Base-by-base conservation (phyloP, 2,113 vertebrate genomes). In the Ptilonorhynchus violaceus region DNA sequence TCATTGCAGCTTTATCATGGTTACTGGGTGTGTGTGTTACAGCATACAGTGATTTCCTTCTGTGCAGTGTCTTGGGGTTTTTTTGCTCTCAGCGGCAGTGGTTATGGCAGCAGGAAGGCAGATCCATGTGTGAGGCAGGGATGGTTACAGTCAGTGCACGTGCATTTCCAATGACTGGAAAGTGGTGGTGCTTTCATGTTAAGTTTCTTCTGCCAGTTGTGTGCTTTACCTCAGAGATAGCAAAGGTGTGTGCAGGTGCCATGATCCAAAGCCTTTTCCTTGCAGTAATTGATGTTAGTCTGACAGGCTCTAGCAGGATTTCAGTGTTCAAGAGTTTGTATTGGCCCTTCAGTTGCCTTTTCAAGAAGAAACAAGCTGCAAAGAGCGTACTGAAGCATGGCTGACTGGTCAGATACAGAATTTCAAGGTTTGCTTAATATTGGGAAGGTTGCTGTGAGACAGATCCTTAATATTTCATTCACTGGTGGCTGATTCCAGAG, bases 1-100 rank as follows among this genome's bases (percentile, higher is more conserved):
- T 79, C 21, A 17, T 50, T 70, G 23, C 11, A 59, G 55, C 33
- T 85, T 72, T 52, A 4, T n/a, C 4, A 13, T 76, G 85, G 27
- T 63, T 63, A 1, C 21, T 85, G 8, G 15, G 20, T 17, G 30
- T 35, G 47, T 67, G 46, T 76, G 47, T 31, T 89, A 5, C 24
- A 70, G 33, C 0, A 70, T 55, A 52, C 16, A 69, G 27, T 0
- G 0, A 42, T 84, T 95, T 81, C 46, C 35, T 76, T 22, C 25
- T 41, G 15, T 64, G 42, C 46, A 18, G 7, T 1, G 3, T 49
- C 16, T 9, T 0, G 0, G 20, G 15, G 0, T 4, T 31, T 30
- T 35, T 59, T 63, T 37, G n/a, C 49, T 52, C 56, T 35, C 27
- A 1, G 31, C 42, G 59, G 33, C 42, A 24, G 6, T 63, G 31